phyloP scores from a whole-genome alignment of 2,113 vertebrate species.

The Rhagologus leucostigma region DNA sequence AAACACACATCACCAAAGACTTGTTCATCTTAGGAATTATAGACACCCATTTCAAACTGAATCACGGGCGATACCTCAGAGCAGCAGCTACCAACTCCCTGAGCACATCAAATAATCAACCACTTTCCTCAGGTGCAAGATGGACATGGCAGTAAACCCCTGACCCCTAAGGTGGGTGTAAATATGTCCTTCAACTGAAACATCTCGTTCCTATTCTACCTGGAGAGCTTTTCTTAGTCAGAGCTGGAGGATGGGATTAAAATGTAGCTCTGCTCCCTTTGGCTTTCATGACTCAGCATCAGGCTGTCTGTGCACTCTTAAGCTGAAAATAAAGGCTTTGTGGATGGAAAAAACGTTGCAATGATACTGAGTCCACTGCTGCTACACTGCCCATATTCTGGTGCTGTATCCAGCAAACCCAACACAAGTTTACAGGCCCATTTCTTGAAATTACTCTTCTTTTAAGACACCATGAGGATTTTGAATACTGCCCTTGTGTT shows the following conservation, averaged over 20 bases:
- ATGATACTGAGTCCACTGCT: background rate
- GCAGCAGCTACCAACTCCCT: background rate
- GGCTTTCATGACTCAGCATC: background rate
- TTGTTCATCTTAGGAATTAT: background rate
- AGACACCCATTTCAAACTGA: background rate
- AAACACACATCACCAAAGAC: background rate
- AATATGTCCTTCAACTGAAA: fast-evolving
- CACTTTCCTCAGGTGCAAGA: background rate
- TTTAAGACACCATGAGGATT: background rate
- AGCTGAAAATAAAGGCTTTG: background rate
- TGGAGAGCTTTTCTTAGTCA: background rate
- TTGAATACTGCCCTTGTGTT: background rate
- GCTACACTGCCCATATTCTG: background rate
- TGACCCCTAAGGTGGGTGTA: background rate
- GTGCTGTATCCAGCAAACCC: background rate
- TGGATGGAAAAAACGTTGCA: background rate
- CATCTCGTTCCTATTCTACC: background rate
- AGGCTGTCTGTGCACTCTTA: background rate
- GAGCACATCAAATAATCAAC: background rate
- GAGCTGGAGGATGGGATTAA: background rate
- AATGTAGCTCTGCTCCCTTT: background rate
- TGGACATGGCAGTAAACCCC: background rate
- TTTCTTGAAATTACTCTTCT: background rate
- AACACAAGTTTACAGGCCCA: background rate
- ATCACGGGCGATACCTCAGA: background rate